Percentiles rank a stretch among this genome's conserved stretches.
phyloP scores from a whole-genome alignment of 2,888 invertebrate genomes.

The Ichneumoninae sp. region DNA sequence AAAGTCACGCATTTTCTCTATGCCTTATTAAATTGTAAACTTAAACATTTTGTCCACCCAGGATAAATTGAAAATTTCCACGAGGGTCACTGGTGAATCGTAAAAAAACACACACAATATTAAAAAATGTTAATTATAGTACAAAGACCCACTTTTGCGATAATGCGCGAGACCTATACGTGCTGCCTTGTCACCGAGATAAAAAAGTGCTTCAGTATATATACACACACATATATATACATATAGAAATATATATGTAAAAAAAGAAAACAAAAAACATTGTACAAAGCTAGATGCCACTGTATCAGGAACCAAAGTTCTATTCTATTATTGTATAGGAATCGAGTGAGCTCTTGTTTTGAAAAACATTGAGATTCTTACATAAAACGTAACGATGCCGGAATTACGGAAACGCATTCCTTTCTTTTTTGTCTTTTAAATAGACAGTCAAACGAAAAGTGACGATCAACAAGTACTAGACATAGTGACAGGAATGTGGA shows the following conservation, averaged over 20 bases:
- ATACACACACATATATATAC: background rate
- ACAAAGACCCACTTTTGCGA: constrained; percentile 58
- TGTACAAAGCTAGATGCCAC: constrained; percentile 65
- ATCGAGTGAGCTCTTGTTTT: constrained; percentile 56
- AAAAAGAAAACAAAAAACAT: constrained; percentile 35
- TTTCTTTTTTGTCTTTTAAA: constrained; percentile 25
- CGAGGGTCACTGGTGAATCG: constrained; percentile 51
- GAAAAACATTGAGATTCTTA: constrained; percentile 58
- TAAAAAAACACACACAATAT: constrained; percentile 25
- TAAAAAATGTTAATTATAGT: constrained; percentile 61
- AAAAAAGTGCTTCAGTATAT: constrained; percentile 49
- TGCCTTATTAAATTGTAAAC: constrained; percentile 52
- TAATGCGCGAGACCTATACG: constrained; percentile 57
- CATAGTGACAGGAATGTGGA: constrained; percentile 59
- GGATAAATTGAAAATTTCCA: constrained; percentile 45
- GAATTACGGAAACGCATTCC: constrained; percentile 50
- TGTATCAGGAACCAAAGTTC: constrained; percentile 65
- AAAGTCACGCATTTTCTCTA: constrained; percentile 56
- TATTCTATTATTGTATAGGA: constrained; percentile 62
- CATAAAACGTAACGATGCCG: constrained; percentile 38
- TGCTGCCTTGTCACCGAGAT: constrained; percentile 64
- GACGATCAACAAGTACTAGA: constrained; percentile 61
- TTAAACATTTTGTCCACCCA: constrained; percentile 53
- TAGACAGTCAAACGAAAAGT: constrained; percentile 45
- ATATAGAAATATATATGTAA: too few species aligned